phyloP scores from a whole-genome alignment of 2,888 invertebrate genomes.

The Nipponacmea schrenckii region DNA sequence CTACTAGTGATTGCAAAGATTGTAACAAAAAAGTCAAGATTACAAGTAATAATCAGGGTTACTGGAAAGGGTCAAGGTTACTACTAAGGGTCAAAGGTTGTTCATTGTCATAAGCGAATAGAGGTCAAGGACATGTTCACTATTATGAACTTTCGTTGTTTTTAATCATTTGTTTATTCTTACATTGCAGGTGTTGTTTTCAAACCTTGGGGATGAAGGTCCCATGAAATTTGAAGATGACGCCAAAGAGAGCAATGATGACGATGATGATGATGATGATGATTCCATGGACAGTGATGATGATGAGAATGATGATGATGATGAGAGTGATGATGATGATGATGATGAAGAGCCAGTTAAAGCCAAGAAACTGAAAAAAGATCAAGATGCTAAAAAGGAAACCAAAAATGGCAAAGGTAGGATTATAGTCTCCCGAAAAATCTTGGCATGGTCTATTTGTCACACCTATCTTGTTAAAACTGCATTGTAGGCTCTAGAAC shows the following conservation, averaged over 20 bases:
- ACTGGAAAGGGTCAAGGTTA: too few relatives aligned
- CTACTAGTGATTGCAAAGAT: too few relatives aligned
- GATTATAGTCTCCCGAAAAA: too few relatives aligned
- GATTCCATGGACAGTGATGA: conserved; percentile 26
- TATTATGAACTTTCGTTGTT: too few relatives aligned
- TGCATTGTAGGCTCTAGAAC: too few relatives aligned
- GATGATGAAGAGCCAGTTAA: not conserved
- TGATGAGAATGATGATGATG: conserved; percentile 8
- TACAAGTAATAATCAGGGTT: too few relatives aligned
- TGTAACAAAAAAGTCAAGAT: too few relatives aligned
- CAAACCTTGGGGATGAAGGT: conserved; percentile 22
- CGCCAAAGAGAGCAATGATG: conserved; percentile 24
- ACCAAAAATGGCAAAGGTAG: conserved; percentile 66
- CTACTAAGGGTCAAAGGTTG: too few relatives aligned
- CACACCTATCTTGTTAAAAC: too few relatives aligned
- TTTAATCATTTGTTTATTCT: not conserved
- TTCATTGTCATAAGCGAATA: too few relatives aligned
- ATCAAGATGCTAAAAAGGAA: conserved; percentile 68
- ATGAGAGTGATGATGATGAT: not conserved
- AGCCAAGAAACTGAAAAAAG: not conserved
- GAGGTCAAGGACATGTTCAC: too few relatives aligned
- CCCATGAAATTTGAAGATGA: conserved; percentile 23
- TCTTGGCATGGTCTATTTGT: too few relatives aligned
- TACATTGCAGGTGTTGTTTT: not conserved
- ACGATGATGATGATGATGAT: conserved; percentile 25